Evolutionary conservation across 2,888 invertebrate genomes (phyloP).

Genomic region (Ochropleura plecta): DNA sequence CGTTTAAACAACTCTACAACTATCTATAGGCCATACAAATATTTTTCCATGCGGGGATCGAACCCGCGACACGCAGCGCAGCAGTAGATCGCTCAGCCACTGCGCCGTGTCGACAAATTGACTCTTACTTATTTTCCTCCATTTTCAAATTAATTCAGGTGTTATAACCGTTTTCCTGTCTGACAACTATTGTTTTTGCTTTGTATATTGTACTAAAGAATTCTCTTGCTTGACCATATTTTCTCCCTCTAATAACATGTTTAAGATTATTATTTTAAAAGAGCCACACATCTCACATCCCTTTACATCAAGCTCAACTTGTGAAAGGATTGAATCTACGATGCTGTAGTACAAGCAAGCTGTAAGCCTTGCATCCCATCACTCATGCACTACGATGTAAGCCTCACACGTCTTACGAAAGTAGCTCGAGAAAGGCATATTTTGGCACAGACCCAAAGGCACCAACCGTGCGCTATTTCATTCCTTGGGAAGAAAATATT

Average conservation of each 20-base stretch:
- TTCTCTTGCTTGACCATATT: neutral
- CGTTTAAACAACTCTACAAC: too few species aligned
- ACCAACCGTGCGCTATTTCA: slow-evolving; percentile 32
- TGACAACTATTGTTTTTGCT: neutral
- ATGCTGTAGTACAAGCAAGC: slow-evolving; percentile 11
- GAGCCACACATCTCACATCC: neutral
- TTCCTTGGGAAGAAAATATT: slow-evolving; percentile 42
- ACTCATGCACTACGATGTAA: slow-evolving; percentile 50
- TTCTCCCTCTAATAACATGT: neutral
- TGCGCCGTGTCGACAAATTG: neutral
- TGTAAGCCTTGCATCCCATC: slow-evolving; percentile 45
- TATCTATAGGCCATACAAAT: too few species aligned
- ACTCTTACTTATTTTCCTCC: neutral
- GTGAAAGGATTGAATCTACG: slow-evolving; percentile 15
- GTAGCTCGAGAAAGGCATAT: slow-evolving; percentile 42
- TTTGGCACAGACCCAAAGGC: slow-evolving; percentile 60
- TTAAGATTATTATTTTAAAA: neutral
- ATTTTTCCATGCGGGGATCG: too few species aligned
- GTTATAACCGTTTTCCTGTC: neutral
- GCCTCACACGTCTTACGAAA: slow-evolving; percentile 47
- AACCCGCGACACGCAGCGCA: too few species aligned
- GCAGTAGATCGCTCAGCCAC: too few species aligned
- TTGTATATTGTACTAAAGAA: neutral
- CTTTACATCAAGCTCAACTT: slow-evolving; percentile 9
- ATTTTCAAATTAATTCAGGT: neutral